These are phyloP conservation scores for Schlechtendalia chinensis DNA, from an alignment of 1,140 invertebrate genomes.

Conservation along the genomic window DNA sequence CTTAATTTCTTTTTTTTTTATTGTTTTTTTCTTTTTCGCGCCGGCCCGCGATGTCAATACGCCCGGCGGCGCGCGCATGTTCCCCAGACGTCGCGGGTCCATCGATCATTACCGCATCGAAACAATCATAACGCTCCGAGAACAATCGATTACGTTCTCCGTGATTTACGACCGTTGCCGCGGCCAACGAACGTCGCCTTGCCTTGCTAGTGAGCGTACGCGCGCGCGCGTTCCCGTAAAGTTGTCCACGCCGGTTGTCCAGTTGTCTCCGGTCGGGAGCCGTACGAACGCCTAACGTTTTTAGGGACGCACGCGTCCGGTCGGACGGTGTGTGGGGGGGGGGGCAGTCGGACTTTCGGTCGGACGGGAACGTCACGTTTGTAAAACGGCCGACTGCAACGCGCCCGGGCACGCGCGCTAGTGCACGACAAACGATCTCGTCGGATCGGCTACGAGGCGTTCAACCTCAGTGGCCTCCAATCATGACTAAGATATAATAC, in stretches of 20 bases:
- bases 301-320: no score
- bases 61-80: background rate
- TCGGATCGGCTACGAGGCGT: conserved; percentile 23
- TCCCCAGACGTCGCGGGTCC: conserved; percentile 14
- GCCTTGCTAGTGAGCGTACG: no score
- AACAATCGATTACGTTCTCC: conserved; percentile 46
- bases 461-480: conserved; percentile 47
- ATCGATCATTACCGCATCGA: conserved; percentile 47
- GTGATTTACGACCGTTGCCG: conserved; percentile 40
- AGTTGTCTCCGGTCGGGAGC: no score
- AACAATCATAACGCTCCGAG: conserved; percentile 46
- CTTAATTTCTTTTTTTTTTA: no score
- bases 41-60: conserved; percentile 29
- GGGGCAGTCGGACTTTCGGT: background rate
- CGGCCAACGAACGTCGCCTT: conserved; percentile 40
- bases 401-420: no score
- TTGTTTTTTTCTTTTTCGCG: conserved; percentile 40
- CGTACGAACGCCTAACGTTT: no score
- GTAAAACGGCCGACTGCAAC: background rate
- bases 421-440: background rate
- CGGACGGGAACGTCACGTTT: background rate
- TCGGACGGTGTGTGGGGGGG: no score
- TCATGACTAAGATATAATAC: conserved; percentile 43
- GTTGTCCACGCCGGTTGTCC: no score
- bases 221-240: no score